Evolutionary conservation across 53 echinoderm and acorn worm species (phyloP).

Genomic region (Zoroaster sp.): DNA sequence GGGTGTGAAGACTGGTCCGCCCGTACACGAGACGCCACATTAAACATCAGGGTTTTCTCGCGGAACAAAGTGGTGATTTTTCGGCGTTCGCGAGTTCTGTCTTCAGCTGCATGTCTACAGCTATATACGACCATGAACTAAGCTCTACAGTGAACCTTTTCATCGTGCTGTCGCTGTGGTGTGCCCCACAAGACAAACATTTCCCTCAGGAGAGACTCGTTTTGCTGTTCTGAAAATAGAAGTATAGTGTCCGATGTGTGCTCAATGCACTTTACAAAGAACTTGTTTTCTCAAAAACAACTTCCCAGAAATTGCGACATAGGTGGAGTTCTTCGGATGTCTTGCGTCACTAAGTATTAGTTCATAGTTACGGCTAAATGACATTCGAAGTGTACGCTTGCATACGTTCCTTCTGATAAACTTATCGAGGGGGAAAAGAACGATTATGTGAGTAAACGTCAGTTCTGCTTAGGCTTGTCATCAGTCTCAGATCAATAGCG

Average conservation of each 20-base stretch:
- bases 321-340: conserved; percentile 49
- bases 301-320: conserved; percentile 18
- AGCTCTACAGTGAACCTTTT: background rate
- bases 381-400: conserved; percentile 26
- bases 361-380: background rate
- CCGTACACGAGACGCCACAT: conserved; percentile 18
- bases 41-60: background rate
- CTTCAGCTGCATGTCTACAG: background rate
- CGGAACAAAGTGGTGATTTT: background rate
- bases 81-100: background rate
- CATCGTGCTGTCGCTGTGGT: too few relatives aligned
- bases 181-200: too few relatives aligned
- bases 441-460: conserved; percentile 36
- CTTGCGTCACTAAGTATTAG: conserved; percentile 31
- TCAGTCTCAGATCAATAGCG: conserved; percentile 14
- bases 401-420: conserved; percentile 42
- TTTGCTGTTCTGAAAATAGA: background rate
- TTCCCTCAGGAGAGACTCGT: background rate
- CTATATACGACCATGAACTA: background rate
- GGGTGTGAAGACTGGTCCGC: background rate
- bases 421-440: background rate
- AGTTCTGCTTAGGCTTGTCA: conserved; percentile 27
- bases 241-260: background rate
- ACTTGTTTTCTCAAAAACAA: conserved; percentile 20
- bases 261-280: background rate